Percentiles rank a stretch among this genome's conserved stretches.
Evolutionary conservation across 2,888 invertebrate species (phyloP).

Genomic region (Argyresthia goedartella): DNA sequence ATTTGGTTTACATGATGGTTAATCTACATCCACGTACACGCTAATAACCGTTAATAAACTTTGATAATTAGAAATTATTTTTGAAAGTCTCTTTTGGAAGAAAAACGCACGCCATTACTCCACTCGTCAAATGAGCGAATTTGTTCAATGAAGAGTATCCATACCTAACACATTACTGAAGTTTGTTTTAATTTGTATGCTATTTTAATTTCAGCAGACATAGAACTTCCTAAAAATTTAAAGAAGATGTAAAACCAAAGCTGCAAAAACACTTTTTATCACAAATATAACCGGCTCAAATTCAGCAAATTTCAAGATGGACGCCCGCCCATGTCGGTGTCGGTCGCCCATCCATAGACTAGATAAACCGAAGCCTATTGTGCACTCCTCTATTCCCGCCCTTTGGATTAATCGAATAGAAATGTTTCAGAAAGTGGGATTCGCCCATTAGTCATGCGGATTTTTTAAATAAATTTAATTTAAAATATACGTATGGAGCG

Average conservation of each 20-base stretch:
- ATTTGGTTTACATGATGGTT: background rate
- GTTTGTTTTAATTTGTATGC: conserved; percentile 70
- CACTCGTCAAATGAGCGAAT: conserved; percentile 64
- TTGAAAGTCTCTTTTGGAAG: conserved; percentile 71
- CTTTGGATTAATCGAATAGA: conserved; percentile 1
- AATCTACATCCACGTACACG: too few species aligned
- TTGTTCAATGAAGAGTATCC: conserved; percentile 50
- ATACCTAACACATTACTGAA: conserved; percentile 82
- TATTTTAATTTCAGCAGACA: conserved; percentile 54
- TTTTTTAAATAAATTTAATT: too few species aligned
- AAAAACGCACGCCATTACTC: conserved; percentile 78
- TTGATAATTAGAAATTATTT: conserved; percentile 40
- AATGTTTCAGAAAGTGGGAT: too few species aligned
- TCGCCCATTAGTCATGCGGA: too few species aligned
- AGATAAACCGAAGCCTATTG: conserved; percentile 32
- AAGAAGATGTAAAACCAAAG: conserved; percentile 52
- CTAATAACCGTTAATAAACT: conserved; percentile 4
- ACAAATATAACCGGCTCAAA: conserved; percentile 79
- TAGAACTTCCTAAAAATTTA: conserved; percentile 60
- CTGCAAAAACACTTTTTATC: conserved; percentile 66
- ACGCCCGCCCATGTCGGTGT: conserved; percentile 77
- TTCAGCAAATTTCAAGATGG: conserved; percentile 84
- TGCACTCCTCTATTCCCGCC: background rate
- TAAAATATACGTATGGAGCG: too few species aligned
- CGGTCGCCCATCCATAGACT: conserved; percentile 27